Evolutionary conservation across 1,140 invertebrate species (phyloP), one percentile per base, ranked within the genome.

Genomic region (Trachymyrmex cornetzi): DNA sequence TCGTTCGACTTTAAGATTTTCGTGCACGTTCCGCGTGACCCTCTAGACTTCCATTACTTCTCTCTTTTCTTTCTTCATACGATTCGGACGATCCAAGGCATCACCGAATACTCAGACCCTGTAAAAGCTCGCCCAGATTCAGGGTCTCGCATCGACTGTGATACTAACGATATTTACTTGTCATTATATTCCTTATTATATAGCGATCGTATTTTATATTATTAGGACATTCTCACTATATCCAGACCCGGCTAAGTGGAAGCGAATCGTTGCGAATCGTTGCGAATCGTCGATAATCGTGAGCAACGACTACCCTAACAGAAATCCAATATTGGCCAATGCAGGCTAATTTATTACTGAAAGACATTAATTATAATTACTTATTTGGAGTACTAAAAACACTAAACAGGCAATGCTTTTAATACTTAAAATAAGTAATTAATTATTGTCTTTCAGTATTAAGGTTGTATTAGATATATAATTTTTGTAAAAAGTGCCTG

Each of bases 141-240:
- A 24, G 85, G 80, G 79, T 87, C 90, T 90, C 69, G 84, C 64
- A 91, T 80, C 81, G 90, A 90, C 90, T 91, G 90, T 91, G 90
- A 91, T 91, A 90, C 87, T 91, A 90, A 90, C 80, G 69, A 91
- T 91, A 90, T 91, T 81, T 88, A 82, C 88, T 88, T 80, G 57
- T 89, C 87, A 50, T 88, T 90, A 74, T 90, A 88, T 85, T 88
- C 55, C 77, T 90, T 85, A 85, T 86, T 69, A 63, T 44, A 53
- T 88, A 90, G 57, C 86, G 88, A 64, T 87, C 57, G 69, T 85
- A 89, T 87, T 88, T 53, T 89, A 44, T 89, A 90, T 71, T 44
- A 64, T 66, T 85, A 81, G 30, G 61, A 71, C 74, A 50, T 34
- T 84, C 59, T 80, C 67, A 27, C 22, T 82, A 12, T 57, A 48